Percentiles rank a stretch among this genome's conserved stretches.
These are phyloP conservation scores for Ptilodon capucinus DNA, from an alignment of 2,888 invertebrate genomes.

Conservation along the genomic window DNA sequence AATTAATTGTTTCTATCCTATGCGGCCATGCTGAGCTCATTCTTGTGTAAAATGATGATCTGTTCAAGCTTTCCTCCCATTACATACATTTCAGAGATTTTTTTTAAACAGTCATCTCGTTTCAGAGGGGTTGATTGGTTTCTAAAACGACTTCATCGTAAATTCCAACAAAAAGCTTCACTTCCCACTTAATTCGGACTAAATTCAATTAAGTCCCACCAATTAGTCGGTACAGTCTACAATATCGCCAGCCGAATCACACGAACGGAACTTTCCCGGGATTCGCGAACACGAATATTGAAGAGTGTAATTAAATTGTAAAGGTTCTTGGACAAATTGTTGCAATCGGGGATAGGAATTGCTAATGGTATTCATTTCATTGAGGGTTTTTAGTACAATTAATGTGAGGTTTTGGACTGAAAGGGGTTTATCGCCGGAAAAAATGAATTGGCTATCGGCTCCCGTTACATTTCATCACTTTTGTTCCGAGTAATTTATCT, in stretches of 20 bases:
- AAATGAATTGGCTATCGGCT: slow-evolving; percentile 51
- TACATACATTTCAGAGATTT: not conserved
- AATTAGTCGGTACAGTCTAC: slow-evolving; percentile 50
- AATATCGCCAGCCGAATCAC: slow-evolving; percentile 47
- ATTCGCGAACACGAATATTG: slow-evolving; percentile 44
- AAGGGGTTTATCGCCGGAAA: slow-evolving; percentile 50
- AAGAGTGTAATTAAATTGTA: slow-evolving; percentile 59
- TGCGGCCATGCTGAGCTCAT: too few relatives aligned
- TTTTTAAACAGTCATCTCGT: not conserved
- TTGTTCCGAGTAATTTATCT: slow-evolving; percentile 43
- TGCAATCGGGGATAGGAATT: slow-evolving; percentile 41
- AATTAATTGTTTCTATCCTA: too few relatives aligned
- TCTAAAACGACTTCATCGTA: not conserved
- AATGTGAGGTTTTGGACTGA: slow-evolving; percentile 45
- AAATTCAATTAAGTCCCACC: slow-evolving; percentile 53
- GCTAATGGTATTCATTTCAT: slow-evolving; percentile 60
- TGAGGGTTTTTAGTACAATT: slow-evolving; percentile 55
- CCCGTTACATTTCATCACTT: slow-evolving; percentile 49
- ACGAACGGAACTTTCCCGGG: slow-evolving; percentile 43
- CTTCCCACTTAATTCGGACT: slow-evolving; percentile 38
- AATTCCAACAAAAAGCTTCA: slow-evolving; percentile 4
- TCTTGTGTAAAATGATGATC: too few relatives aligned
- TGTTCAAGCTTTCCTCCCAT: too few relatives aligned
- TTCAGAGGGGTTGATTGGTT: not conserved
- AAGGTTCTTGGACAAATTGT: slow-evolving; percentile 60